Percentiles rank a stretch among this genome's conserved stretches.
These are phyloP conservation scores for Eupithecia subfuscata DNA, from an alignment of 2,888 invertebrate genomes.

Conservation along the genomic window DNA sequence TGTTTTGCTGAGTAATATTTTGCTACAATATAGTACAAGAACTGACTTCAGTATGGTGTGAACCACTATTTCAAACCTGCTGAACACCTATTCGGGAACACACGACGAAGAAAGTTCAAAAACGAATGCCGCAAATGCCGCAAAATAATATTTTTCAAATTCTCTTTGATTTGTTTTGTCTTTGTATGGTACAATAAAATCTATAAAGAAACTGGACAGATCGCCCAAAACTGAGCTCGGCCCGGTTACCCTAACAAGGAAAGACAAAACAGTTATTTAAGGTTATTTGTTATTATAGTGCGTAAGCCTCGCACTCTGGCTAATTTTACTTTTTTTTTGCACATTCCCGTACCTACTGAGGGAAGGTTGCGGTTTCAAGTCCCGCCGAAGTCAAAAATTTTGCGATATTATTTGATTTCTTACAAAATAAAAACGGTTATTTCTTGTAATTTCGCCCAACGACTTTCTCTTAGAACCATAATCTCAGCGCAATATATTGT, in stretches of 20 bases:
- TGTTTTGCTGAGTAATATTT: not conserved
- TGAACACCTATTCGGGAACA: not conserved
- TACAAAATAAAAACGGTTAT: too few species aligned
- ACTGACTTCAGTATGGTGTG: not conserved
- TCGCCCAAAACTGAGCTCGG: not conserved
- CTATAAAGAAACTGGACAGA: not conserved
- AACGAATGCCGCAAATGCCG: not conserved
- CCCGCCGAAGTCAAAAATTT: too few species aligned
- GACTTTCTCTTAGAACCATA: not conserved
- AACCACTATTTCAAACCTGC: not conserved
- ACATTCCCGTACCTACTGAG: too few species aligned
- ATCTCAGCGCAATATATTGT: conserved; percentile 7
- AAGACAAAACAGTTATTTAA: not conserved
- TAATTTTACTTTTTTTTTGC: too few species aligned
- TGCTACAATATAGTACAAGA: not conserved
- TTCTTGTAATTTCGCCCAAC: not conserved
- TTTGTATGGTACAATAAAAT: too few species aligned
- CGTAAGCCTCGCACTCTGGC: too few species aligned
- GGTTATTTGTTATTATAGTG: too few species aligned
- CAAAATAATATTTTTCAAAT: too few species aligned
- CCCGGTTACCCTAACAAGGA: not conserved
- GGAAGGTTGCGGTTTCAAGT: too few species aligned
- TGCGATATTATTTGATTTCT: too few species aligned
- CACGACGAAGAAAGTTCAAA: not conserved
- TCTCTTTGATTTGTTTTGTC: too few species aligned